Evolutionary conservation across 2,888 invertebrate genomes (phyloP).

Genomic region (Drosophila macrothrix): DNA sequence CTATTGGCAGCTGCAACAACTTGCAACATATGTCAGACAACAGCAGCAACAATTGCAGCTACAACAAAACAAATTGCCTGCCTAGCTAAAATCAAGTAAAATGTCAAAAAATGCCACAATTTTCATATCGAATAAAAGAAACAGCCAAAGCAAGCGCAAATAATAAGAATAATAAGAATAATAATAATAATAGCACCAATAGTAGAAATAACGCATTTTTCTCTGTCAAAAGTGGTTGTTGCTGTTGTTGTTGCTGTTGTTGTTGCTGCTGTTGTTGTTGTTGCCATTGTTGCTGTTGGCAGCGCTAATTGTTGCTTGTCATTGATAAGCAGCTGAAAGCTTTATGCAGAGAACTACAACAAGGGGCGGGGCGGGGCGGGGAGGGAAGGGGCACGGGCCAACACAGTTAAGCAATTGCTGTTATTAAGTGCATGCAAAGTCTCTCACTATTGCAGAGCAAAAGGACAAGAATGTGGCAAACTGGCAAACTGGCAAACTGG

Average conservation of each 20-base stretch:
- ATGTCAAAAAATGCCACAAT: slow-evolving; percentile 67
- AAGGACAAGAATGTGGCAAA: background rate
- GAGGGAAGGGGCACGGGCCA: background rate
- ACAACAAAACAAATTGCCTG: slow-evolving; percentile 63
- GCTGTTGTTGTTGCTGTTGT: slow-evolving; percentile 18
- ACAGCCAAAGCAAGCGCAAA: slow-evolving; percentile 11
- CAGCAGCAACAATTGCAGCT: slow-evolving; percentile 35
- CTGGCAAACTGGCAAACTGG: background rate
- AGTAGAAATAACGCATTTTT: slow-evolving; percentile 48
- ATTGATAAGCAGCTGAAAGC: slow-evolving; percentile 59
- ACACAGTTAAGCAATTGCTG: slow-evolving; percentile 35
- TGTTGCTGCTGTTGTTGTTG: slow-evolving; percentile 28
- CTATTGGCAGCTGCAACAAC: slow-evolving; percentile 79
- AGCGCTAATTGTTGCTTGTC: slow-evolving; percentile 62
- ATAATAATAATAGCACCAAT: slow-evolving; percentile 26
- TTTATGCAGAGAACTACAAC: slow-evolving; percentile 10
- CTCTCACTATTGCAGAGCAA: background rate
- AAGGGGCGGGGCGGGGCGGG: background rate
- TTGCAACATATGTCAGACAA: slow-evolving; percentile 69
- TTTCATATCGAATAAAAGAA: slow-evolving; percentile 40
- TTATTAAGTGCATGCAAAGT: slow-evolving; percentile 52
- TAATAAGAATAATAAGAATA: background rate
- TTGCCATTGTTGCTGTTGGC: slow-evolving; percentile 34
- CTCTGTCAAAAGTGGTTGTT: slow-evolving; percentile 17
- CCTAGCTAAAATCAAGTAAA: slow-evolving; percentile 69